phyloP scores from a whole-genome alignment of 2,888 invertebrate genomes.

The Beris chalybata region DNA sequence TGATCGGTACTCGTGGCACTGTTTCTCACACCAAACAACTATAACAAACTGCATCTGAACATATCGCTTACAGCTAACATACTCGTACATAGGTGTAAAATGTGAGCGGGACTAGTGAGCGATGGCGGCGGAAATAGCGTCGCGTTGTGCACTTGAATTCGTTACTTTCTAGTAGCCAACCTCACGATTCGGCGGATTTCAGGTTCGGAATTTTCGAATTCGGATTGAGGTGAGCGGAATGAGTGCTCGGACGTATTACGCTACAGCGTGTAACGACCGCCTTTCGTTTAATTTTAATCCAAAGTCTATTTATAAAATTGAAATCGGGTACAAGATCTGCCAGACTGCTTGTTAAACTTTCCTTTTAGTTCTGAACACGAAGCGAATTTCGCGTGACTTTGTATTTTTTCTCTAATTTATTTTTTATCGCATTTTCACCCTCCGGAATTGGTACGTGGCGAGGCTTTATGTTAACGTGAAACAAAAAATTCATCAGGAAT shows the following conservation, averaged over 20 bases:
- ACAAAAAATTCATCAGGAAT: neutral
- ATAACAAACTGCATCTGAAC: constrained; percentile 4
- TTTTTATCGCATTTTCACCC: neutral
- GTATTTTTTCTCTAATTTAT: neutral
- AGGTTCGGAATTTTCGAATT: constrained; percentile 7
- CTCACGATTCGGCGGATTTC: too few species aligned
- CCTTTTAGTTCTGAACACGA: constrained; percentile 12
- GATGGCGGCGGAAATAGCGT: too few species aligned
- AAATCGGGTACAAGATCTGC: constrained; percentile 19
- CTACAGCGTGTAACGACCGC: constrained; percentile 4
- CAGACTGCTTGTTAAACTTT: constrained; percentile 11
- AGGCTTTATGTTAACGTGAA: neutral
- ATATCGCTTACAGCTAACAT: neutral
- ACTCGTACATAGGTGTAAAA: neutral
- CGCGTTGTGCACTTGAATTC: too few species aligned
- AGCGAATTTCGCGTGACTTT: constrained; percentile 10
- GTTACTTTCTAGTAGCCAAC: too few species aligned
- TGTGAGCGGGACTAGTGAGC: neutral
- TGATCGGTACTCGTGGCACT: neutral
- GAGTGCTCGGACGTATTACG: neutral
- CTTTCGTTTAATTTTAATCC: constrained; percentile 22
- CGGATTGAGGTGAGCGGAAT: constrained; percentile 17
- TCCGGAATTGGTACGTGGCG: neutral
- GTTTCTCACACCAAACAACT: neutral
- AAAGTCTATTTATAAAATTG: constrained; percentile 27